A percentile compares a stretch with the other conserved stretches of the same genome.
Conservation (phyloP, 2,113 vertebrate genomes). For the Odocoileus hemionus region DNA sequence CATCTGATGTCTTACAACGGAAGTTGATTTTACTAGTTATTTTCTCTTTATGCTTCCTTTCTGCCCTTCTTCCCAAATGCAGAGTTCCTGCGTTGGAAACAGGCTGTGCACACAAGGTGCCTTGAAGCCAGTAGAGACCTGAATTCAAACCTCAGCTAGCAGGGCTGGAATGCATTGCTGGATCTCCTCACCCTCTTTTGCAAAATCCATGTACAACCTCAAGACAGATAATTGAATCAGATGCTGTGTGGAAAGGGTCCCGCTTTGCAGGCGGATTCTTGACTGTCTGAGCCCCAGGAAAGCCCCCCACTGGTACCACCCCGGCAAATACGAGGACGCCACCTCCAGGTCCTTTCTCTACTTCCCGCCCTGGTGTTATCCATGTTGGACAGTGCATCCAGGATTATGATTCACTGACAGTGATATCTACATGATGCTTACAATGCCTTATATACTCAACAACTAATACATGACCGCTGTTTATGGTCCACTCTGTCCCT, state of each 20-base stretch:
- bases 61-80: not conserved
- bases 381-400: not conserved
- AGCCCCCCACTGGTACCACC: not conserved
- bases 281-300: not conserved
- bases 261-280: not conserved
- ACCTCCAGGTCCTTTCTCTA: not conserved
- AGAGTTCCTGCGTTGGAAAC: not conserved
- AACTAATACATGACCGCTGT: not conserved
- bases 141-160: not conserved
- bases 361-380: not conserved
- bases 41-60: not conserved
- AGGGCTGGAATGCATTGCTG: not conserved
- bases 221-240: not conserved
- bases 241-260: not conserved
- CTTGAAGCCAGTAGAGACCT: not conserved
- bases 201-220: not conserved
- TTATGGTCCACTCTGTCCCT: not conserved
- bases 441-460: not conserved
- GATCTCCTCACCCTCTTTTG: not conserved
- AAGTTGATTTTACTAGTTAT: not conserved
- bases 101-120: not conserved
- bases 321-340: fast-evolving
- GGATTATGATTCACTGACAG: not conserved
- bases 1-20: not conserved
- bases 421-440: not conserved